Base-by-base conservation (phyloP, 2,797 vertebrate genomes). In the Argyrosomus regius region DNA sequence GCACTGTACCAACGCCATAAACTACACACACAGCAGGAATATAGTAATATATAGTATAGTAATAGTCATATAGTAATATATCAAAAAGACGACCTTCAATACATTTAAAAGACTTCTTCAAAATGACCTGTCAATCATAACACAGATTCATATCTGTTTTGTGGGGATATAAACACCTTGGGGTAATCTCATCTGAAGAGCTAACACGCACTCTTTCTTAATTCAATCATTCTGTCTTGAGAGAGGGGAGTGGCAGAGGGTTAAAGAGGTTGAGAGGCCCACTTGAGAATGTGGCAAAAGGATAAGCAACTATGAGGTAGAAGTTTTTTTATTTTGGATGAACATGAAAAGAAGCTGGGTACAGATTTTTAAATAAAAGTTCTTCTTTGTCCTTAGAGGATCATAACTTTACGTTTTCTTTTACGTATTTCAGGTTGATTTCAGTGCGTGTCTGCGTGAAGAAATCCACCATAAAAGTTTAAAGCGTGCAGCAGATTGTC, bases 211-310 rank as follows among this genome's bases (percentile, higher is more conserved):
- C 31, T 79, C 14, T 48, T 62, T 39, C 17, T 59, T 72, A 69
- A 86, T 56, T 65, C 56, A 80, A 8, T 86, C 56, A 67, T 49
- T 73, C 41, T 73, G 28, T 52, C 60, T 61, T 28, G 39, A 76
- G 39, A 17, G 74, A 65, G 69, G 26, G 77, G 84, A 84, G 81
- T 71, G 82, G 67, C 68, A 87, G 65, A 59, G 69, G 41, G 75
- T 82, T 26, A 61, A 70, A 64, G 31, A 63, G 45, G 43, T 72
- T 48, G 70, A 75, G 41, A 79, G 39, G 58, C 41, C 53, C 11
- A 48, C 39, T 70, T 53, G 14, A 72, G 16, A 72, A 13, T 46
- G 39, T 58, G 52, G 57, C 14, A 76, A 62, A 63, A 50, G 14
- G 5, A 50, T 41, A 59, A 64, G 14, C n/a, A 75, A 52, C 53